Base-by-base conservation (phyloP, 1,140 invertebrate species). In the Pseudomyrmex cubaensis region DNA sequence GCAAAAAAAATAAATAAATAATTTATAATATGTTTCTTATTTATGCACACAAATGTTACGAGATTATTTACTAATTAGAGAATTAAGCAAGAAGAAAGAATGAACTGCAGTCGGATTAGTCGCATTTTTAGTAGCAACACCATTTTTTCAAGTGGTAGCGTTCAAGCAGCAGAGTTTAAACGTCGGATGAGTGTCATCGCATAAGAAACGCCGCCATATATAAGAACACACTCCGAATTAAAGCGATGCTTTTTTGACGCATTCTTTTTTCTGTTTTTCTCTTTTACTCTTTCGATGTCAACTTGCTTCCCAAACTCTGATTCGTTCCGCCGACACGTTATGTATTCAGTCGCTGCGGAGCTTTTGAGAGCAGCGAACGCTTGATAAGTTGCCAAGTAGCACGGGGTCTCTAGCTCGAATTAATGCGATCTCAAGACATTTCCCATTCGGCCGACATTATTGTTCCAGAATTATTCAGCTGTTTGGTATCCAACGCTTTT, bases 311-410 rank as follows among this genome's bases (percentile, higher is more conserved):
- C 25, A 46, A 52, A 44, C 44, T 22, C 44, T 13, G 44, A 50
- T 22, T 17, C 46, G 5, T 7, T 48, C 48, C 8, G 22, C 13
- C 9, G 46, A 7, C 63, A 44, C 76, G 44, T 72, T 80, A 80
- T 80, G 61, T 35, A 35, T 35, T 35, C 35, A 5, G 62, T 54
- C 52, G 63, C 72, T 20, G 69, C 54, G 13, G 5, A 75, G 74
- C 56, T 84, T 73, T 83, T 52, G 70, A 44, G 77, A 72, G 46
- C 62, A 57, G 72, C 66, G 57, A 84, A 84, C 84, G 86, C 85
- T 91, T 89, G 87, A 87, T 77, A 72, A 59, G 25, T 54, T 80
- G 89, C 89, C 89, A 90, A 90, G 89, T 90, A 64, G 89, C 88
- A 89, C 87, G 84, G 72, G 74, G 70, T 57, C 76, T 35, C 35